Evolutionary conservation across 2,888 invertebrate species (phyloP).

Genomic region (Osmoderma eremita): DNA sequence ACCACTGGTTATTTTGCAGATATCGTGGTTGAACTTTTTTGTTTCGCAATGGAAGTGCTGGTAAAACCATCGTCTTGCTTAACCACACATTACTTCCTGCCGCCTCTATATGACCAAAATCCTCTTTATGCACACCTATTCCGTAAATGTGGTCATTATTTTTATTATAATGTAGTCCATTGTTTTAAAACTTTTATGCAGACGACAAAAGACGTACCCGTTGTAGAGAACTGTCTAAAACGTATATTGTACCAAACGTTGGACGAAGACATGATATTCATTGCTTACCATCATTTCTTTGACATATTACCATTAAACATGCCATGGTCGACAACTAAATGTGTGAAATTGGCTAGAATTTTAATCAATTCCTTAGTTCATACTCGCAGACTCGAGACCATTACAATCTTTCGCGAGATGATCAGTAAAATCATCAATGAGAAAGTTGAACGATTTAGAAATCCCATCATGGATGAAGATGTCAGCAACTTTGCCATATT

Average conservation of each 20-base stretch:
- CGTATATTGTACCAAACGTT: neutral
- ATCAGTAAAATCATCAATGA: neutral
- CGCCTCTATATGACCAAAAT: neutral
- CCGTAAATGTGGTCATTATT: no score
- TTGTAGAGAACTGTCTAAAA: neutral
- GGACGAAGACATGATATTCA: neutral
- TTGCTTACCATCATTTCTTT: neutral
- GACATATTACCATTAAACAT: neutral
- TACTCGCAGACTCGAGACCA: neutral
- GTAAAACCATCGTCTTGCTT: neutral
- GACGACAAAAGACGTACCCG: neutral
- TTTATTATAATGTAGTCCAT: neutral
- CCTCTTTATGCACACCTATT: slow-evolving; percentile 1
- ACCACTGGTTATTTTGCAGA: neutral
- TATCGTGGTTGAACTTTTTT: slow-evolving; percentile 2
- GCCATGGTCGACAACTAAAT: neutral
- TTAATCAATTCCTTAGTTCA: neutral
- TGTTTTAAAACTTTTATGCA: neutral
- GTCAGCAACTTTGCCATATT: neutral
- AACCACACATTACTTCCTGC: neutral
- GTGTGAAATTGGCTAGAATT: neutral
- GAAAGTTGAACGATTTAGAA: neutral
- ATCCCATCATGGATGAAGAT: neutral
- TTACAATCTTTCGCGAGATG: neutral
- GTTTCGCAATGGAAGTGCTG: slow-evolving; percentile 5